Percentiles rank a stretch among this genome's conserved stretches.
phyloP scores from a whole-genome alignment of 1,140 invertebrate genomes.

The Sinonovacula constricta region DNA sequence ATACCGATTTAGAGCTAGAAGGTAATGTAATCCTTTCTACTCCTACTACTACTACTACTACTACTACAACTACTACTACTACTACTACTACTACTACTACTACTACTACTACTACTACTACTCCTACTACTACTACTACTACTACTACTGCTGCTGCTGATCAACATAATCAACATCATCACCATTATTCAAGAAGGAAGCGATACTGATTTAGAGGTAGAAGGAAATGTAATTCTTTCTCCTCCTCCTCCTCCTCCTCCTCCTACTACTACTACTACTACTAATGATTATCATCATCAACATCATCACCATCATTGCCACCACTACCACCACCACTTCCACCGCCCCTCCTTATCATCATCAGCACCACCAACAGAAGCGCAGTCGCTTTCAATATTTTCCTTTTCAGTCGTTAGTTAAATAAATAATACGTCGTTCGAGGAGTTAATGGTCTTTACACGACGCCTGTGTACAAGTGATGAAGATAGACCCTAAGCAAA shows the following conservation, averaged over 20 bases:
- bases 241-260: background rate
- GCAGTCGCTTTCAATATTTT: background rate
- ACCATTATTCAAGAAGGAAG: background rate
- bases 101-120: too few relatives aligned
- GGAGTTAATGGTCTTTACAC: background rate
- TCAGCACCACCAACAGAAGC: background rate
- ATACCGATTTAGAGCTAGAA: slow-evolving; percentile 57
- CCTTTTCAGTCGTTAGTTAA: background rate
- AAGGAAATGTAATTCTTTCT: background rate
- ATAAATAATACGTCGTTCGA: background rate
- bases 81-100: background rate
- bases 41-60: background rate
- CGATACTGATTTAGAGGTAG: background rate
- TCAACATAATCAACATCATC: too few relatives aligned
- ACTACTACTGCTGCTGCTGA: too few relatives aligned
- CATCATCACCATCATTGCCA: background rate
- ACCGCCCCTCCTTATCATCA: background rate
- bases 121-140: too few relatives aligned
- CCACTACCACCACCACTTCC: background rate
- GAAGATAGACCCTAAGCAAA: too few relatives aligned
- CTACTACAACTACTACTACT: background rate
- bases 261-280: too few relatives aligned
- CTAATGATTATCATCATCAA: background rate
- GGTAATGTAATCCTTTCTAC: background rate
- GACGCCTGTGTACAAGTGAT: too few relatives aligned